Evolutionary conservation across 2,113 vertebrate species (phyloP).

Genomic region (Oenanthe melanoleuca): DNA sequence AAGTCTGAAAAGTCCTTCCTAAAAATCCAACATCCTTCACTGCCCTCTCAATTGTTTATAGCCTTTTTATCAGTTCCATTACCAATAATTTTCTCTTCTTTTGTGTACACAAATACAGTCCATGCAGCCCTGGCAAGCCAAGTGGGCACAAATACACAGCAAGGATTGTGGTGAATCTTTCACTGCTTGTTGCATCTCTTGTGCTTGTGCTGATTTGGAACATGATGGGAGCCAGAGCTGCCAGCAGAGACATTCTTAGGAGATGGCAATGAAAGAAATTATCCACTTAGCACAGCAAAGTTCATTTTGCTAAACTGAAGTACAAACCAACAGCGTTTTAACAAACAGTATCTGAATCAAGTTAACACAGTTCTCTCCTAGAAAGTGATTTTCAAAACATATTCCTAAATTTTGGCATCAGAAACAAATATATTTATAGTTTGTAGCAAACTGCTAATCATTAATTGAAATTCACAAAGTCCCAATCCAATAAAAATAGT

Average conservation of each 20-base stretch:
- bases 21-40: background rate
- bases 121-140: background rate
- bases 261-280: background rate
- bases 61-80: background rate
- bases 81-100: background rate
- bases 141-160: background rate
- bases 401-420: background rate
- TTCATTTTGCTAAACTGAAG: slow-evolving; percentile 33
- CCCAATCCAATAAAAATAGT: background rate
- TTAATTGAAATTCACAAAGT: background rate
- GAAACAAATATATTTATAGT: background rate
- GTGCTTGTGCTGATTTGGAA: background rate
- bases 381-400: background rate
- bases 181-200: background rate
- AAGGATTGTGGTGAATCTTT: background rate
- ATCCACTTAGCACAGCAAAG: background rate
- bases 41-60: background rate
- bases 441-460: background rate
- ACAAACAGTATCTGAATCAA: background rate
- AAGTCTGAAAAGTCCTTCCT: background rate
- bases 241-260: background rate
- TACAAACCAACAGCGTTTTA: slow-evolving; percentile 49
- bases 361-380: background rate
- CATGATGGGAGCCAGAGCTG: background rate
- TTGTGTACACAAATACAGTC: background rate